Conservation (phyloP, 2,797 vertebrate genomes). For the Neosilurus mollespiculum region DNA sequence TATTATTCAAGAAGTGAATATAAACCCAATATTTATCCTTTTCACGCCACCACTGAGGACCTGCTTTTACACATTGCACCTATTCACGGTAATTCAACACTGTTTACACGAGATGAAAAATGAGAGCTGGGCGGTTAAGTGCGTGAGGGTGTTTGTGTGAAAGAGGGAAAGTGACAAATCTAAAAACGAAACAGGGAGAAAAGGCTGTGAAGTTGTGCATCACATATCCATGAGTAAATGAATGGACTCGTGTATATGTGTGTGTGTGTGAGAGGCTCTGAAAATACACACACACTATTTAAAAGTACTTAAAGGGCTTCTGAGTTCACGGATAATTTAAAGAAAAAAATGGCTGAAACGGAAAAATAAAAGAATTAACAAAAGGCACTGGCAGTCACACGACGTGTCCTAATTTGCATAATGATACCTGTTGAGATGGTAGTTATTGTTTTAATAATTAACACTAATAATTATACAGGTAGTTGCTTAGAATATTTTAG, state of each 20-base stretch:
- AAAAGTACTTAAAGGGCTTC: background rate
- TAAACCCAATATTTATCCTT: background rate
- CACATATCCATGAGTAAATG: background rate
- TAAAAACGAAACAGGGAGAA: background rate
- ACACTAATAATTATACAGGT: too few species aligned
- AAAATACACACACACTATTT: constrained; percentile 3
- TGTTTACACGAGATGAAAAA: background rate
- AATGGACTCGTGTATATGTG: background rate
- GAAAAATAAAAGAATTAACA: background rate
- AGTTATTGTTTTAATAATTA: too few species aligned
- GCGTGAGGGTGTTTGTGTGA: background rate
- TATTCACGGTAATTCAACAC: background rate
- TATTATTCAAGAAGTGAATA: background rate
- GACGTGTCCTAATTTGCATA: background rate
- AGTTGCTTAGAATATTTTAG: too few species aligned
- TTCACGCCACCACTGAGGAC: background rate
- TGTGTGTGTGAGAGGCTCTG: background rate
- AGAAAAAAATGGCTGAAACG: background rate
- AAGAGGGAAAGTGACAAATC: background rate
- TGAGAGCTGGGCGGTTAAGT: background rate
- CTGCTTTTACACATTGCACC: background rate
- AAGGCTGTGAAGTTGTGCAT: background rate
- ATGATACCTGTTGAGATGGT: background rate
- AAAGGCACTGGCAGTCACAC: background rate
- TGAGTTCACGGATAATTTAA: too few species aligned